phyloP scores from a whole-genome alignment of 1,140 invertebrate genomes.

The Caenorhabditis inopinata region DNA sequence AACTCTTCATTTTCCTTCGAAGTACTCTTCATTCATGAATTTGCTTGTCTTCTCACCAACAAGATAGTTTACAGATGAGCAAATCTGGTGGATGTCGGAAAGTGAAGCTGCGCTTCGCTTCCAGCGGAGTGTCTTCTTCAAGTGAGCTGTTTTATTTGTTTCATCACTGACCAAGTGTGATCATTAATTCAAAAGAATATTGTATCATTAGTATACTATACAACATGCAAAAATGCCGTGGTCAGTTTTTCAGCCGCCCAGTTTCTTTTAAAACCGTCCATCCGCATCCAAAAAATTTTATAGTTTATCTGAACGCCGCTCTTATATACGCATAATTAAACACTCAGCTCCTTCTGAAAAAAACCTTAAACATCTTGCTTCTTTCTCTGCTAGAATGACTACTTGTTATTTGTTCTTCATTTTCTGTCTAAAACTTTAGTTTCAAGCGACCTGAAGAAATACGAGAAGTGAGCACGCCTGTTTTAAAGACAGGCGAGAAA shows the following conservation, averaged over 20 bases:
- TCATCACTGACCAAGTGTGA: neutral
- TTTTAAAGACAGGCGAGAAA: neutral
- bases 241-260: neutral
- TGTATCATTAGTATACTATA: constrained; percentile 13
- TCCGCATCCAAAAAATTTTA: constrained; percentile 9
- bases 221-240: neutral
- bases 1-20: neutral
- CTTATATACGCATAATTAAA: neutral
- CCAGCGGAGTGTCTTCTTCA: constrained; percentile 8
- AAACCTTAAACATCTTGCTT: neutral
- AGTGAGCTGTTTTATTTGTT: neutral
- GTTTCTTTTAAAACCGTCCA: neutral
- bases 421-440: too few species aligned
- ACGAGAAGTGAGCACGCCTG: neutral
- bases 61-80: constrained; percentile 16
- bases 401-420: too few species aligned
- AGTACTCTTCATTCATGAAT: too few species aligned
- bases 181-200: neutral
- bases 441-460: neutral
- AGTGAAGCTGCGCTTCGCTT: neutral
- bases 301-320: constrained; percentile 14
- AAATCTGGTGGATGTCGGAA: constrained; percentile 17
- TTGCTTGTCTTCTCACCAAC: neutral
- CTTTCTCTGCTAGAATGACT: neutral
- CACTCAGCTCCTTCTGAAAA: neutral